These are phyloP conservation scores for Mallotus villosus DNA, from an alignment of 2,797 vertebrate genomes.

Conservation along the genomic window DNA sequence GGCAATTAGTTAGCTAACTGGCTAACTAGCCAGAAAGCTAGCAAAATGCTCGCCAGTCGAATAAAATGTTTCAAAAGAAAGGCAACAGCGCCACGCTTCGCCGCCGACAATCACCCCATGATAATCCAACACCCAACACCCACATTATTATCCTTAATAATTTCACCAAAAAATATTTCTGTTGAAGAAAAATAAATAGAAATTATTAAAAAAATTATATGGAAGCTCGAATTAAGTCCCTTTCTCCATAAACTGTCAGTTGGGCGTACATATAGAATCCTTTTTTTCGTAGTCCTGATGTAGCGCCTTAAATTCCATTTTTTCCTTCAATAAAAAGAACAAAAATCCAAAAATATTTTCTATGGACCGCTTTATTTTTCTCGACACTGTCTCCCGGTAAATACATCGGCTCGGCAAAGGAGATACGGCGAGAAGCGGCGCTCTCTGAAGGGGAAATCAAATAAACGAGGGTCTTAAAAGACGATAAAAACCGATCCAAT, in stretches of 20 bases:
- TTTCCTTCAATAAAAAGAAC: conserved; percentile 66
- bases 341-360: conserved; percentile 72
- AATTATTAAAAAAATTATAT: conserved; percentile 63
- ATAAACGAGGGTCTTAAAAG: conserved; percentile 74
- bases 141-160: conserved; percentile 81
- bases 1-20: conserved; percentile 44
- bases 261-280: conserved; percentile 65
- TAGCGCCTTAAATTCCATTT: conserved; percentile 67
- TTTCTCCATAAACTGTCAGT: conserved; percentile 59
- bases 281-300: conserved; percentile 70
- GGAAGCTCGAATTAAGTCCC: conserved; percentile 51
- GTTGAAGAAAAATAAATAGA: conserved; percentile 62
- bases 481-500: conserved; percentile 71
- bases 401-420: conserved; percentile 62
- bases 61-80: conserved; percentile 72
- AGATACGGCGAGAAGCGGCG: conserved; percentile 75
- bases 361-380: conserved; percentile 68
- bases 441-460: conserved; percentile 84
- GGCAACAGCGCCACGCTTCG: conserved; percentile 94
- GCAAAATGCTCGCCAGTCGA: conserved; percentile 57
- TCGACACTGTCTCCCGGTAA: conserved; percentile 65
- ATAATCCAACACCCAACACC: conserved; percentile 85
- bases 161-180: conserved; percentile 64
- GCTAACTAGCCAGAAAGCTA: conserved; percentile 64
- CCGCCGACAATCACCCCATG: conserved; percentile 84